phyloP scores from a whole-genome alignment of 2,113 vertebrate genomes.

The Gopherus flavomarginatus region DNA sequence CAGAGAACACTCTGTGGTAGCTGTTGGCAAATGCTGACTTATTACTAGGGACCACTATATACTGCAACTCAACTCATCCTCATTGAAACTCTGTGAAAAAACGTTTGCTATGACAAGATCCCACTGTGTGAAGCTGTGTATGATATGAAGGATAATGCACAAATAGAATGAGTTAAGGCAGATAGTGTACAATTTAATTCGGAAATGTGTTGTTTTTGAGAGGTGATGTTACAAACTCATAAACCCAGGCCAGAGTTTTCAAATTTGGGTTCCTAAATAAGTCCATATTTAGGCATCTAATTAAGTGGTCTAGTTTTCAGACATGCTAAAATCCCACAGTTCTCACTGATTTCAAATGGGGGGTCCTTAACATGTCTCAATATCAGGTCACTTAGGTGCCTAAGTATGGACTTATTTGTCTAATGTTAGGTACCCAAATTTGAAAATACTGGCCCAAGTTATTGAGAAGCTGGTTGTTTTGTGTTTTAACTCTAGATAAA shows the following conservation, averaged over 20 bases:
- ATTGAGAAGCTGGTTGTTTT: slow-evolving; percentile 7
- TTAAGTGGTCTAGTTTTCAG: neutral
- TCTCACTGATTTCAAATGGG: neutral
- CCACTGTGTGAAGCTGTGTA: neutral
- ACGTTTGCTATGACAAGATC: slow-evolving; percentile 22
- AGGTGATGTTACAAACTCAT: neutral
- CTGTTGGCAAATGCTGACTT: slow-evolving; percentile 60
- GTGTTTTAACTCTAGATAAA: neutral
- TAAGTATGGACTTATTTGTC: neutral
- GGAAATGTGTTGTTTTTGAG: neutral
- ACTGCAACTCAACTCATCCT: neutral
- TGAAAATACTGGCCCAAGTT: slow-evolving; percentile 6
- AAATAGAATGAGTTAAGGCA: neutral
- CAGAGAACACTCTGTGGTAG: slow-evolving; percentile 61
- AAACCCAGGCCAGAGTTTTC: neutral
- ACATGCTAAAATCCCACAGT: neutral
- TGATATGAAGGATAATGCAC: neutral
- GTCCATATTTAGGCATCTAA: neutral
- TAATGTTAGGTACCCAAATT: neutral
- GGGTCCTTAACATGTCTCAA: neutral
- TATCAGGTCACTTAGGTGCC: neutral
- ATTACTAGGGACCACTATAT: slow-evolving; percentile 65
- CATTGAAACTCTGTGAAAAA: slow-evolving; percentile 17
- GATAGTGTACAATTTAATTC: neutral
- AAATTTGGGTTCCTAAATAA: neutral